Conservation (phyloP, 2,797 vertebrate genomes). For the Gymnothorax reevesii region DNA sequence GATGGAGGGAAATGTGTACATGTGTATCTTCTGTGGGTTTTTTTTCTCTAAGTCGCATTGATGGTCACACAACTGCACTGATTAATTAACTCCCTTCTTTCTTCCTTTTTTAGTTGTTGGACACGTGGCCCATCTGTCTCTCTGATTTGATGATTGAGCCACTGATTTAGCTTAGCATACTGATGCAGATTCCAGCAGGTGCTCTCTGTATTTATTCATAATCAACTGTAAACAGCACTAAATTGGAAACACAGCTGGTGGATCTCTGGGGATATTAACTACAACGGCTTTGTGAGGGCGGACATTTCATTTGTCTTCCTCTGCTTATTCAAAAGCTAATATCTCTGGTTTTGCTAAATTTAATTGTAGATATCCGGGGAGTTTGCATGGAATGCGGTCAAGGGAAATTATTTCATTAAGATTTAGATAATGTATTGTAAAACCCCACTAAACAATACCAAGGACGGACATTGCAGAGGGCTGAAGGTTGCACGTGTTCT, state of each 20-base stretch:
- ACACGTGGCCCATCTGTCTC: neutral
- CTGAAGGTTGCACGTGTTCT: too few relatives aligned
- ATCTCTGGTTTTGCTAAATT: neutral
- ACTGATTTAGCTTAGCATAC: neutral
- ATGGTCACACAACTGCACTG: neutral
- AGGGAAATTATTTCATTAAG: neutral
- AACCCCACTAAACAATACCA: too few relatives aligned
- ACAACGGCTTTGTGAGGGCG: neutral
- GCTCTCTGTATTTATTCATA: neutral
- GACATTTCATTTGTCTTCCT: neutral
- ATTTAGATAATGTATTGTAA: neutral
- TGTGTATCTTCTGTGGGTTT: neutral
- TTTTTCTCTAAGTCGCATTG: neutral
- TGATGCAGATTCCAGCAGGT: neutral
- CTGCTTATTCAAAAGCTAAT: neutral
- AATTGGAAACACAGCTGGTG: constrained; percentile 1
- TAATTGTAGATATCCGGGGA: neutral
- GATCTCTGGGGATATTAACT: constrained; percentile 1
- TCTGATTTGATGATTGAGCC: neutral
- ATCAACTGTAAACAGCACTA: constrained; percentile 11
- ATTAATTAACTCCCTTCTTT: neutral
- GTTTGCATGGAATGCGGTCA: neutral
- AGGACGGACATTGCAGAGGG: too few relatives aligned
- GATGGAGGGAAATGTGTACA: neutral
- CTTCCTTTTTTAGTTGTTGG: neutral